Base-by-base conservation (phyloP, 1,140 invertebrate species). In the Ephestia elutella region DNA sequence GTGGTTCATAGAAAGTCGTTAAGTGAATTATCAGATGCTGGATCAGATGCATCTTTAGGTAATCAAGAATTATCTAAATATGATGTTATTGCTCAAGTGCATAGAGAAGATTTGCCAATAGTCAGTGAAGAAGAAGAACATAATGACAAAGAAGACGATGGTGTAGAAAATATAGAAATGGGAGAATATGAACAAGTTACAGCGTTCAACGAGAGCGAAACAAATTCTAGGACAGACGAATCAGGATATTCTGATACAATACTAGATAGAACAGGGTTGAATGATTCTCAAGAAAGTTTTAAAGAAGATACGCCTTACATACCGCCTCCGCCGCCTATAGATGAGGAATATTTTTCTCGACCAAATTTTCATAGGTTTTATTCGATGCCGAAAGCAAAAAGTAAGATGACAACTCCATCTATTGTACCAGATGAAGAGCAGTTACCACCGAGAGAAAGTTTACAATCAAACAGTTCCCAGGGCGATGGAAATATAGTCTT, bases 61-160 rank as follows among this genome's bases (percentile, higher is more conserved):
- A 82, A 79, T 76, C 78, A 82, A 73, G 83, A 68, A 51, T 80
- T 86, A 82, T 85, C 82, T 70, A 86, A 86, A 78, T 86, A 86
- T 70, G 82, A 86, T 74, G 83, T 88, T n/a, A 79, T 86, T 63
- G 85, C 80, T 49, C 83, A 84, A 74, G 82, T 86, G 10, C 83
- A 87, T 64, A 80, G 83, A 73, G 85, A 87, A 68, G 85, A 87
- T 71, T 70, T 87, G 50, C 75, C 82, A 7, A 85, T 66, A 69
- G 66, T 86, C 18, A 76, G 62, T 7, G 85, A 87, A 66, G 82
- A 87, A 66, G 77, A 80, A 28, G 73, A 82, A 54, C 73, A 60
- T 63, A 65, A 55, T 15, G 74, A 76, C 5, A 63, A 62, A 59
- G 67, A 65, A 32, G 68, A 75, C 30, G 30, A 51, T 7, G 59